Evolutionary conservation across 1,140 invertebrate genomes (phyloP).

Genomic region (Bacillus rossius): DNA sequence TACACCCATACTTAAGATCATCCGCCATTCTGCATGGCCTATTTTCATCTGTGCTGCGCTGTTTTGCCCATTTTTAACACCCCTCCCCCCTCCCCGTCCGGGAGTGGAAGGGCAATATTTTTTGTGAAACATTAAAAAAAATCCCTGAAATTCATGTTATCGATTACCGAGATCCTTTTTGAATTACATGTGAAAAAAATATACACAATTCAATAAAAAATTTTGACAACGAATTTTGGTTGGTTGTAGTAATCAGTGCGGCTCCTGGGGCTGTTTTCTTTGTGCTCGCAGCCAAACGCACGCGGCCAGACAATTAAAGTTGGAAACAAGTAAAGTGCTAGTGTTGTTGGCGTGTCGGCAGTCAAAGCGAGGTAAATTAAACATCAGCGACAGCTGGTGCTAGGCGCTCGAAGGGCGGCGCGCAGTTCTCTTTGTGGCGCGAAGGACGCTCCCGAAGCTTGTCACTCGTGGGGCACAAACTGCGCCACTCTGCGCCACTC

Average conservation of each 20-base stretch:
- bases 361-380: constrained; percentile 21
- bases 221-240: constrained; percentile 15
- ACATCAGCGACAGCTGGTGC: constrained; percentile 23
- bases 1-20: too few species aligned
- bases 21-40: not conserved
- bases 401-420: constrained; percentile 1
- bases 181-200: too few species aligned
- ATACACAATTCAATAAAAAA: constrained; percentile 5
- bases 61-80: too few species aligned
- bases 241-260: constrained; percentile 12
- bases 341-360: constrained; percentile 3
- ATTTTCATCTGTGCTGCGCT: not conserved
- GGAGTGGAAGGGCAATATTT: too few species aligned
- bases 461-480: too few species aligned
- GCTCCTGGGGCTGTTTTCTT: constrained; percentile 14
- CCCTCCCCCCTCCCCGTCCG: too few species aligned
- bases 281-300: constrained; percentile 4
- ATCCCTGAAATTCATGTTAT: too few species aligned
- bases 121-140: too few species aligned
- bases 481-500: too few species aligned
- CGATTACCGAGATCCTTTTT: too few species aligned
- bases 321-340: constrained; percentile 19
- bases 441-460: too few species aligned
- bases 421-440: too few species aligned
- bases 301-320: constrained; percentile 15